These are phyloP conservation scores for Melipona beecheii DNA, from an alignment of 2,888 invertebrate species.

Conservation along the genomic window DNA sequence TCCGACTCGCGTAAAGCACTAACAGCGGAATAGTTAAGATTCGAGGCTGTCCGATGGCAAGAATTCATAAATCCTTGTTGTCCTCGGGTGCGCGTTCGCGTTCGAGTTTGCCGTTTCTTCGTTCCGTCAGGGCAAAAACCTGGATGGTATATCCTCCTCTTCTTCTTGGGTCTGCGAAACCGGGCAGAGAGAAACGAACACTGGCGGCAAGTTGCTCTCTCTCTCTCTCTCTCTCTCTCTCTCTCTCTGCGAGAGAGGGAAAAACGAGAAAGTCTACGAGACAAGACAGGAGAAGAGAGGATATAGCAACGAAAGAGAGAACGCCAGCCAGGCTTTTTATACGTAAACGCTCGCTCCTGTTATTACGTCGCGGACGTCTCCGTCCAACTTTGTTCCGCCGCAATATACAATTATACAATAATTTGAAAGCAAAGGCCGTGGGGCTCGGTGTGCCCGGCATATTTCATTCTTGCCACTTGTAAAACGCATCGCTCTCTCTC, in stretches of 20 bases:
- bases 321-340: slow-evolving; percentile 61
- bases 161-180: neutral
- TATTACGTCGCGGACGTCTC: slow-evolving; percentile 75
- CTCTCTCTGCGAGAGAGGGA: slow-evolving; percentile 11
- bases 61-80: slow-evolving; percentile 71
- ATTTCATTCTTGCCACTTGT: slow-evolving; percentile 68
- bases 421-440: slow-evolving; percentile 76
- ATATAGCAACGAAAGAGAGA: slow-evolving; percentile 5
- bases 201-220: slow-evolving; percentile 12
- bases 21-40: slow-evolving; percentile 17
- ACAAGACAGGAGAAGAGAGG: slow-evolving; percentile 30
- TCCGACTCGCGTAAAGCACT: slow-evolving; percentile 9
- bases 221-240: no score
- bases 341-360: slow-evolving; percentile 73
- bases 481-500: slow-evolving; percentile 42
- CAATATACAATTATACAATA: slow-evolving; percentile 81
- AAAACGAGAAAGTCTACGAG: slow-evolving; percentile 56
- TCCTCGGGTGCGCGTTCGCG: slow-evolving; percentile 11
- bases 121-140: slow-evolving; percentile 26
- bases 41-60: slow-evolving; percentile 50
- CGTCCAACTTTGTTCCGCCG: slow-evolving; percentile 74
- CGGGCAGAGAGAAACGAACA: slow-evolving; percentile 2
- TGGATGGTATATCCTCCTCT: neutral
- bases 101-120: slow-evolving; percentile 32
- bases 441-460: slow-evolving; percentile 54